These are phyloP conservation scores for Molorchus minor DNA, from an alignment of 2,888 invertebrate species.

Conservation along the genomic window DNA sequence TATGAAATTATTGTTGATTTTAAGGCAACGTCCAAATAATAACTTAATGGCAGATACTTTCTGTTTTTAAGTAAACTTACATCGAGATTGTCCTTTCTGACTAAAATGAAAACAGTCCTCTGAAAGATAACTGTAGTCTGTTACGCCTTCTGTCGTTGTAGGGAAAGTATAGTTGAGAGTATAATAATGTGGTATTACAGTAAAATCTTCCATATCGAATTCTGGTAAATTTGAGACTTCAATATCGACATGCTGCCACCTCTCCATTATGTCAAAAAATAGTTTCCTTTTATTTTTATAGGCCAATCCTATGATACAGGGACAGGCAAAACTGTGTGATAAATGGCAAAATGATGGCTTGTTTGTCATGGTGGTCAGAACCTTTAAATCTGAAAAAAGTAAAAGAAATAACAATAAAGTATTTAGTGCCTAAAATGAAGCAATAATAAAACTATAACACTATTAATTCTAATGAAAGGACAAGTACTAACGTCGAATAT, in stretches of 20 bases:
- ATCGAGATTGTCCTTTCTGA: conserved; percentile 68
- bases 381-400: conserved; percentile 33
- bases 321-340: conserved; percentile 42
- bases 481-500: too few relatives aligned
- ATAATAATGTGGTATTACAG: conserved; percentile 67
- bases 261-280: conserved; percentile 63
- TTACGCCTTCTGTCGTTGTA: conserved; percentile 55
- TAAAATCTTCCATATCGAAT: conserved; percentile 67
- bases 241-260: conserved; percentile 66
- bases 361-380: conserved; percentile 25
- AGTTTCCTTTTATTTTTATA: conserved; percentile 52
- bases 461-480: too few relatives aligned
- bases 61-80: conserved; percentile 60
- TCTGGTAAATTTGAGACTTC: conserved; percentile 63
- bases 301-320: conserved; percentile 66
- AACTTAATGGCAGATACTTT: too few relatives aligned
- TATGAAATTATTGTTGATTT: too few relatives aligned
- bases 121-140: conserved; percentile 66
- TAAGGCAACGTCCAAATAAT: not conserved
- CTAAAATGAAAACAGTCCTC: conserved; percentile 73
- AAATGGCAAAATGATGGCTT: conserved; percentile 29
- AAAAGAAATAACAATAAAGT: too few relatives aligned
- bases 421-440: too few relatives aligned
- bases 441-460: too few relatives aligned
- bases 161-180: conserved; percentile 62